A percentile compares a stretch with the other conserved stretches of the same genome.
These are phyloP conservation scores for Drosophila infuscata DNA, from an alignment of 2,888 invertebrate genomes.

Conservation along the genomic window DNA sequence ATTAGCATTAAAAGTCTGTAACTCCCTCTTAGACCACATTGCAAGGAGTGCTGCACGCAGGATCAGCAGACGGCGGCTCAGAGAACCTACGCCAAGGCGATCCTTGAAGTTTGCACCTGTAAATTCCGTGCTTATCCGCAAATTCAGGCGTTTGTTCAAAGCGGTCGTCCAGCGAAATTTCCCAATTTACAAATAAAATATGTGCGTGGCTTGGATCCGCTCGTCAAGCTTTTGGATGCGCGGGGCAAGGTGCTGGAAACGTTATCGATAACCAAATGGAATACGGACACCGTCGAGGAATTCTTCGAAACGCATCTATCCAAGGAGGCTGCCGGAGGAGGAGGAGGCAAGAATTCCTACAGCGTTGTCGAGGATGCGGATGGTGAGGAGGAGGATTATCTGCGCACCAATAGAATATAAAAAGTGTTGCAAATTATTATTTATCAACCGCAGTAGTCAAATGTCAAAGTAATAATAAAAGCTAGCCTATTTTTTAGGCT, in stretches of 20 bases:
- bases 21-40: constrained; percentile 85
- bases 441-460: constrained; percentile 33
- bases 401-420: constrained; percentile 68
- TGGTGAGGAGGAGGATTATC: constrained; percentile 85
- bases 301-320: constrained; percentile 95
- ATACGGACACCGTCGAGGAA: constrained; percentile 98
- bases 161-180: constrained; percentile 95
- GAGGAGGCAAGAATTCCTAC: constrained; percentile 78
- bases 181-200: constrained; percentile 96
- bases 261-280: constrained; percentile 99
- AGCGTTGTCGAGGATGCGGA: constrained; percentile 85
- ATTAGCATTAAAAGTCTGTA: background rate
- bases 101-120: constrained; percentile 98
- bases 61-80: constrained; percentile 89
- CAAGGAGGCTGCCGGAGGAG: constrained; percentile 72
- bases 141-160: constrained; percentile 98
- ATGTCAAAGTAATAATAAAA: constrained; percentile 35
- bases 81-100: constrained; percentile 95
- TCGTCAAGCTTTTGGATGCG: constrained; percentile 95
- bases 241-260: constrained; percentile 94
- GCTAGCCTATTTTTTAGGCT: constrained; percentile 49
- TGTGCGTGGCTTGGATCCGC: constrained; percentile 96
- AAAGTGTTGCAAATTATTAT: constrained; percentile 13
- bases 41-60: constrained; percentile 92
- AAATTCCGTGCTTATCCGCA: constrained; percentile 99